Base-by-base conservation (phyloP, 2,888 invertebrate genomes). In the Leucophenga montana region DNA sequence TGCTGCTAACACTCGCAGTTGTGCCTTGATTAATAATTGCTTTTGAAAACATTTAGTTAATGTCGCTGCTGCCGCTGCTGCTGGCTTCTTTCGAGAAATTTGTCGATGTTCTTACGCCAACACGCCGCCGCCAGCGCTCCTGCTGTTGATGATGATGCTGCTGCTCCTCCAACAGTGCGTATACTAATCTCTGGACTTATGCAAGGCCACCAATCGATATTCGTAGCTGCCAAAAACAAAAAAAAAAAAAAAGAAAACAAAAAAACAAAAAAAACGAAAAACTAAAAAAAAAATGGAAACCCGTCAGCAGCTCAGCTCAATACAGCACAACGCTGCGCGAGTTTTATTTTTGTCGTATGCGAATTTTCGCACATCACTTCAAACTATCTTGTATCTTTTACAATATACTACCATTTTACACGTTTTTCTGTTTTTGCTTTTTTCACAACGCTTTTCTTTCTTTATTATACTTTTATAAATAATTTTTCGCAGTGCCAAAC, bases 161-260 rank as follows among this genome's bases (percentile, higher is more conserved):
- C 39, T 62, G 50, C 27, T 48, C 61, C 9, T 39, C 11, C 39
- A 11, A 39, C 39, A 39, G 61, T 68, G 61, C 46, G 33, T 72
- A 77, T 66, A 76, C 75, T 73, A 75, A 80, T 77, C 75, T 82
- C 62, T 78, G 82, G 84, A 84, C 85, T 85, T 84, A 85, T 84
- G 84, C 84, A 84, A 84, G 84, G 85, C 82, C 84, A 80, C 77
- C 82, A 84, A 84, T 84, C 84, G 84, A 84, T 84, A 83, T 83
- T 84, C 75, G 75, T 20, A 74, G 77, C 71, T 74, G 74, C 69
- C 76, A 72, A 76, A 82, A 82, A 80, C 31, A 75, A 66, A 59
- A 66, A 62, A 67, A 54, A 39, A 39, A 39, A 65, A 68, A 59
- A 27, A 53, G 18, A 67, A 69, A 70, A 71, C 65, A 61, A 22